Percentiles rank a stretch among this genome's conserved stretches.
phyloP scores from a whole-genome alignment of 2,888 invertebrate genomes.

The Pseudolycoriella hygida region DNA sequence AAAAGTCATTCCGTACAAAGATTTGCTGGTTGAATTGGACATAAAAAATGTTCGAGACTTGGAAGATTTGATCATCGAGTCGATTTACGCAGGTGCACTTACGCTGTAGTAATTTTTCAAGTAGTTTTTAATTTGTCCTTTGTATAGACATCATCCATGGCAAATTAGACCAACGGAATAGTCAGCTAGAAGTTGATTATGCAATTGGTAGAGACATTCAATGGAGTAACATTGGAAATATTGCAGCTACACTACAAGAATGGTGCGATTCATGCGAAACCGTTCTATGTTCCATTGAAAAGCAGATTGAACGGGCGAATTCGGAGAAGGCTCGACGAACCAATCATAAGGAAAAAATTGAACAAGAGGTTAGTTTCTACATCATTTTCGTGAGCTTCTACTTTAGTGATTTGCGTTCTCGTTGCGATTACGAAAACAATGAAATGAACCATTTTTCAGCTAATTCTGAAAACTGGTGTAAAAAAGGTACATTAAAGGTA shows the following conservation, averaged over 20 bases:
- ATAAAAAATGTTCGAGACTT: constrained; percentile 83
- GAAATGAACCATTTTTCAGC: too few relatives aligned
- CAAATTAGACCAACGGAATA: constrained; percentile 89
- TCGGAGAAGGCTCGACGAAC: constrained; percentile 63
- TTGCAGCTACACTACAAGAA: constrained; percentile 63
- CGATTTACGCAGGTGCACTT: constrained; percentile 95
- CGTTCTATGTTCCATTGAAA: constrained; percentile 74
- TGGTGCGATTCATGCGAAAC: constrained; percentile 86
- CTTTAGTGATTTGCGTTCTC: background rate
- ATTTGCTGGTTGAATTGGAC: constrained; percentile 69
- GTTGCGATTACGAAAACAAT: too few relatives aligned
- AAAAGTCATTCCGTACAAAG: constrained; percentile 81
- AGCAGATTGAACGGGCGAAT: constrained; percentile 77
- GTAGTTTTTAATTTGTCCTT: too few relatives aligned
- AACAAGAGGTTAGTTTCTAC: constrained; percentile 56
- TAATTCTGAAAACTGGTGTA: too few relatives aligned
- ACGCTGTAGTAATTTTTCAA: too few relatives aligned
- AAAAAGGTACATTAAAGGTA: too few relatives aligned
- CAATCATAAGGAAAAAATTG: constrained; percentile 63
- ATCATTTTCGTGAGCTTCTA: constrained; percentile 4
- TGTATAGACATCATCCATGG: constrained; percentile 90
- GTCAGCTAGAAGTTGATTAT: constrained; percentile 83
- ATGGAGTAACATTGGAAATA: constrained; percentile 62
- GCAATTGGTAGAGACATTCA: constrained; percentile 86
- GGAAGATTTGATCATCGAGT: constrained; percentile 94